Evolutionary conservation across 2,113 vertebrate genomes (phyloP).

Genomic region (Hydropotes inermis): DNA sequence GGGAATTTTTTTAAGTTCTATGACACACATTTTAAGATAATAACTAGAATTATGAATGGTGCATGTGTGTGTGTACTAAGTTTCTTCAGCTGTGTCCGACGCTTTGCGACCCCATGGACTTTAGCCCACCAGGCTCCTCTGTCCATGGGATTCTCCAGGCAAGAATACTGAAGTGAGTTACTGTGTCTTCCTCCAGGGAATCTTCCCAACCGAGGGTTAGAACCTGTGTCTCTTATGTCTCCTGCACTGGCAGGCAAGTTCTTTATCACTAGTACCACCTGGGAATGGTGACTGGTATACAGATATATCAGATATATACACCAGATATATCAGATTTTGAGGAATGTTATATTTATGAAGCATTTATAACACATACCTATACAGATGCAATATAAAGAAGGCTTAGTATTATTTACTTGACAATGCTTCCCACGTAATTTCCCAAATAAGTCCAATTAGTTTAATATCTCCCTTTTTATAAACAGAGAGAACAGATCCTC

Average conservation of each 20-base stretch:
- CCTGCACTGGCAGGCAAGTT: neutral
- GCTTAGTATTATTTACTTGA: neutral
- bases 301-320: no score
- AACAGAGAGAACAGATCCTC: neutral
- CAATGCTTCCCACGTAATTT: neutral
- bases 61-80: neutral
- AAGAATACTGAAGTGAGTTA: neutral
- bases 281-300: no score
- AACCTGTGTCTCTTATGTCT: neutral
- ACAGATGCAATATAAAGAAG: neutral
- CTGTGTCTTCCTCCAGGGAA: neutral
- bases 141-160: neutral
- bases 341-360: neutral
- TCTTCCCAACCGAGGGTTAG: neutral
- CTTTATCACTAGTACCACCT: neutral
- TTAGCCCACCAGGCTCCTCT: neutral
- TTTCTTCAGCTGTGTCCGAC: neutral
- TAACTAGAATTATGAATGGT: neutral
- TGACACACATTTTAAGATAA: neutral
- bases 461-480: neutral
- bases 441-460: neutral
- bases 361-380: neutral
- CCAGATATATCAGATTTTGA: neutral
- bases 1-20: neutral
- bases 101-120: neutral